Conservation (phyloP, 2,888 invertebrate species). For the Morpho helenor region DNA sequence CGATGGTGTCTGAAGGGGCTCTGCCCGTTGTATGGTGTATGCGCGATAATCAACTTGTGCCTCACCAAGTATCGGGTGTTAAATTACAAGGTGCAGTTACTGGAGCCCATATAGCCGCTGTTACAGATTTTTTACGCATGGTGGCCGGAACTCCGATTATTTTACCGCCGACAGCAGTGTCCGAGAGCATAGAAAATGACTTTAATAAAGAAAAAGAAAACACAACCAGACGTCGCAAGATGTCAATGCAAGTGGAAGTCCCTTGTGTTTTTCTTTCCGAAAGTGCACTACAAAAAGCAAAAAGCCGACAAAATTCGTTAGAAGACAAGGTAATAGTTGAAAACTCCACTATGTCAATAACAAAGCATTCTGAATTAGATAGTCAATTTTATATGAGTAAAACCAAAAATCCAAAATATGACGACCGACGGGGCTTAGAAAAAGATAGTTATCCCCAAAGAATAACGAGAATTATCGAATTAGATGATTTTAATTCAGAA, state of each 20-base stretch:
- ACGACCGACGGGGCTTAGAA: conserved; percentile 36
- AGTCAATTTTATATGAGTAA: conserved; percentile 18
- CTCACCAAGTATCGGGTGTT: conserved; percentile 83
- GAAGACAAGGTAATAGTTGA: conserved; percentile 67
- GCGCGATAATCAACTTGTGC: conserved; percentile 83
- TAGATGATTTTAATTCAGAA: conserved; percentile 42
- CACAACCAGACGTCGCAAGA: conserved; percentile 62
- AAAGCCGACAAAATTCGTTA: conserved; percentile 65
- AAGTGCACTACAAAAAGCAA: conserved; percentile 68
- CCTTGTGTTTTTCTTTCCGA: conserved; percentile 76
- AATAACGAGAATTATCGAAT: conserved; percentile 69
- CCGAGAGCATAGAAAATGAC: conserved; percentile 64
- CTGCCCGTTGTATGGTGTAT: conserved; percentile 83
- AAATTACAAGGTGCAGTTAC: conserved; percentile 82
- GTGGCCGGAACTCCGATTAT: conserved; percentile 82
- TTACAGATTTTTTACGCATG: conserved; percentile 82
- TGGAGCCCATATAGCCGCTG: conserved; percentile 82
- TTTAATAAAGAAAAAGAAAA: conserved; percentile 68
- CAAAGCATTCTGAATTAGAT: conserved; percentile 19
- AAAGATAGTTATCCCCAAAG: conserved; percentile 56
- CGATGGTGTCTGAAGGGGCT: conserved; percentile 82
- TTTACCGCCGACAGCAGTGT: conserved; percentile 67
- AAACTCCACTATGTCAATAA: conserved; percentile 40
- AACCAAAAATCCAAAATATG: conserved; percentile 30
- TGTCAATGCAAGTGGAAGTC: conserved; percentile 77